Conservation (phyloP, 2,888 invertebrate species). For the Pristionchus exspectatus region DNA sequence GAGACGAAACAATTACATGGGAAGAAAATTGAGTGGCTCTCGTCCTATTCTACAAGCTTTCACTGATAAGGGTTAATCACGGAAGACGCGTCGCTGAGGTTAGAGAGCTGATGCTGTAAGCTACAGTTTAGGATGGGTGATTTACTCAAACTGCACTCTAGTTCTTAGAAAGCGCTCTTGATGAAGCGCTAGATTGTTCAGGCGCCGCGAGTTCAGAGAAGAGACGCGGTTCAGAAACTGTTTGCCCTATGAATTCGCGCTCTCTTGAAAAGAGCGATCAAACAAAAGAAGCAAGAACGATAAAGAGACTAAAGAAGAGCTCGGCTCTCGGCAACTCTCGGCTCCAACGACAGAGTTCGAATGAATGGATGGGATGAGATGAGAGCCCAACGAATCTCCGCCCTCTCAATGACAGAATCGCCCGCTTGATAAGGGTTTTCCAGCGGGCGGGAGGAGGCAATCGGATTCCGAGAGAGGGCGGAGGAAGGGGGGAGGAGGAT, state of each 20-base stretch:
- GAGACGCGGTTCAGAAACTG: conserved; percentile 20
- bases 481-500: background rate
- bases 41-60: no score
- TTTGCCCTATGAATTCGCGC: background rate
- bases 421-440: background rate
- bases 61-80: no score
- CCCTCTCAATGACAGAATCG: background rate
- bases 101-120: no score
- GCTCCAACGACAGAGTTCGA: background rate
- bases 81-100: no score
- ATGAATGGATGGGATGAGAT: background rate
- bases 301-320: background rate
- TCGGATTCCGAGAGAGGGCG: background rate
- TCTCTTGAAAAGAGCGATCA: background rate
- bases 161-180: no score
- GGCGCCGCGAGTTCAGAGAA: background rate
- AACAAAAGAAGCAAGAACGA: background rate
- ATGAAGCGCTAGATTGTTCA: no score
- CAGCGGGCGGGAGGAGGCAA: background rate
- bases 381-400: background rate
- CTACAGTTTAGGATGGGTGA: no score
- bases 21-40: no score
- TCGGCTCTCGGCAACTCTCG: background rate
- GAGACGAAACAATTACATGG: no score
- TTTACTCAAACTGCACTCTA: no score